Percentiles rank a stretch among this genome's conserved stretches.
Evolutionary conservation across 2,113 vertebrate species (phyloP).

Genomic region (Cryptotis parvus): DNA sequence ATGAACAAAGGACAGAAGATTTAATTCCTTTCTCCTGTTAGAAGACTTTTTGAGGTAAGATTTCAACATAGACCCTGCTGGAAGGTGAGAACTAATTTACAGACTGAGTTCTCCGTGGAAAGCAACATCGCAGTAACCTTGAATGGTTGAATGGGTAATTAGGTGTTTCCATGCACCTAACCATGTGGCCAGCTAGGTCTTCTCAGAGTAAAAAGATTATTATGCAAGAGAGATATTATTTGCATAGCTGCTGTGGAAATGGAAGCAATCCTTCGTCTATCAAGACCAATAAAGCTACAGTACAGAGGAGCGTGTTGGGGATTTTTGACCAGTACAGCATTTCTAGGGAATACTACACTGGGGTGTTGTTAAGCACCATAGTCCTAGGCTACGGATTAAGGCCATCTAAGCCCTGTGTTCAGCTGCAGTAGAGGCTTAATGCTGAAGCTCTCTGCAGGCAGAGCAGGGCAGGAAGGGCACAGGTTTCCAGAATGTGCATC

Average conservation of each 20-base stretch:
- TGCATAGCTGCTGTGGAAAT: background rate
- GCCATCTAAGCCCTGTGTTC: background rate
- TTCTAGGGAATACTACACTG: background rate
- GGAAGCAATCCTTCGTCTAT: background rate
- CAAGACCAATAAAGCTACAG: background rate
- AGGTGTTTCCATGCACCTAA: background rate
- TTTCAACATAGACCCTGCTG: conserved; percentile 1
- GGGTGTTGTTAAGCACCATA: background rate
- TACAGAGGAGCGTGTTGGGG: background rate
- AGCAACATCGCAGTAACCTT: background rate
- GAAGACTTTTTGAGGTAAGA: conserved; percentile 13
- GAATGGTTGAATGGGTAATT: conserved; percentile 5
- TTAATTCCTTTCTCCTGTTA: background rate
- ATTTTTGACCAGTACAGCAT: background rate
- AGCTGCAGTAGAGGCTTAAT: background rate
- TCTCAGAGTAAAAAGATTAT: conserved; percentile 34
- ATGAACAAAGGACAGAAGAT: background rate
- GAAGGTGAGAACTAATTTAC: conserved; percentile 37
- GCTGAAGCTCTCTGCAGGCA: background rate
- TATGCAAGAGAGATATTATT: background rate
- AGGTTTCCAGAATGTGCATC: background rate
- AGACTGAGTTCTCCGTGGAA: conserved; percentile 2
- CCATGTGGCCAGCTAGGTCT: background rate
- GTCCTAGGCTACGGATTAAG: background rate
- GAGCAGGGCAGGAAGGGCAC: background rate